phyloP scores from a whole-genome alignment of 1,140 invertebrate species.

The Pseudomyrmex gracilis region DNA sequence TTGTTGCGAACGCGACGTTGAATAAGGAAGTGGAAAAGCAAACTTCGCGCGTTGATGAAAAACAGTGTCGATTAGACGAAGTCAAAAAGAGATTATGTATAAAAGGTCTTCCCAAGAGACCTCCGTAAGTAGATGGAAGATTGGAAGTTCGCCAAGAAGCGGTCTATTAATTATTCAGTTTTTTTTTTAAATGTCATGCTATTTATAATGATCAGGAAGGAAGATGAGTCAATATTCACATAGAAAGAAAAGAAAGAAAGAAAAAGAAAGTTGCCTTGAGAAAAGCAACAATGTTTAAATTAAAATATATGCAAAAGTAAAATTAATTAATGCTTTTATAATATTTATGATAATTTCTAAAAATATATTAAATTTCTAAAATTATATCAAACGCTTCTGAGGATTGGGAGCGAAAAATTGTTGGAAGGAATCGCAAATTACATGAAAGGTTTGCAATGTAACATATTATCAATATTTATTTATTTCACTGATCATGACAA shows the following conservation, averaged over 20 bases:
- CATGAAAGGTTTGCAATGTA: slow-evolving; percentile 27
- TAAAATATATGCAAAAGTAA: no score
- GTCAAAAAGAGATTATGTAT: background rate
- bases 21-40: background rate
- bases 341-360: background rate
- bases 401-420: no score
- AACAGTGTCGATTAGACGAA: background rate
- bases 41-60: background rate
- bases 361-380: background rate
- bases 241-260: no score
- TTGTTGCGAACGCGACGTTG: background rate
- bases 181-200: no score
- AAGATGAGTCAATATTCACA: no score
- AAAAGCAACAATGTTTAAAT: no score
- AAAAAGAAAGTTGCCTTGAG: no score
- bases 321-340: no score
- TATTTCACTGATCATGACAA: slow-evolving; percentile 82
- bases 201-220: no score
- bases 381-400: background rate
- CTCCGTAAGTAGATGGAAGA: no score
- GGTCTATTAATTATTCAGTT: no score
- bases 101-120: background rate
- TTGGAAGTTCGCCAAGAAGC: no score
- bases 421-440: background rate
- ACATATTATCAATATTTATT: slow-evolving; percentile 83